phyloP scores from a whole-genome alignment of 2,797 vertebrate species.

The Lagorchestes hirsutus region DNA sequence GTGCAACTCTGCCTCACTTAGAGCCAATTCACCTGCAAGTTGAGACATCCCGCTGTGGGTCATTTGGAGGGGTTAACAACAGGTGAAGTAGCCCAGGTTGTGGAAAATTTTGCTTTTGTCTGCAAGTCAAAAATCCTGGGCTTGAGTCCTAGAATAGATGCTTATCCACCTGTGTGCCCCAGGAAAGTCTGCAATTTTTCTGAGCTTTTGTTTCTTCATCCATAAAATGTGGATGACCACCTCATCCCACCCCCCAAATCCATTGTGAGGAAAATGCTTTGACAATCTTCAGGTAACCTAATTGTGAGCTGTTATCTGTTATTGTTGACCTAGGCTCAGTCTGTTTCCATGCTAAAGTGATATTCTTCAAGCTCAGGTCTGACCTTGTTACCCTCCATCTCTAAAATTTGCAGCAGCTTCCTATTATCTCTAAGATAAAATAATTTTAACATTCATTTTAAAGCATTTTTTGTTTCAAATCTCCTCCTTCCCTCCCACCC shows the following conservation, averaged over 20 bases:
- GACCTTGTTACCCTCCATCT: not conserved
- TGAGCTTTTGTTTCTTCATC: constrained; percentile 24
- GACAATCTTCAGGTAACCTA: not conserved
- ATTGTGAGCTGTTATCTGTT: not conserved
- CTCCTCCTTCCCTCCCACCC: not conserved
- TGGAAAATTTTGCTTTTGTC: not conserved
- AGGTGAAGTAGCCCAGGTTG: not conserved
- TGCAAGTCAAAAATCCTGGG: not conserved
- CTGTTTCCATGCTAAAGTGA: not conserved
- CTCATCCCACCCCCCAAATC: not conserved
- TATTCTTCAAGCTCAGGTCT: not conserved
- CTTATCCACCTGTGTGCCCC: constrained; percentile 26
- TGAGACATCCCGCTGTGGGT: not conserved
- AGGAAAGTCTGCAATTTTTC: not conserved
- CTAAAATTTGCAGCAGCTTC: not conserved
- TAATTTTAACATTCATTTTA: not conserved
- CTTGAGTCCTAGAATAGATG: constrained; percentile 2
- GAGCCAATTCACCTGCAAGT: not conserved
- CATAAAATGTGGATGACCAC: constrained; percentile 8
- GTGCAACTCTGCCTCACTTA: not conserved
- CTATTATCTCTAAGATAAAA: not conserved
- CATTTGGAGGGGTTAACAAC: not conserved
- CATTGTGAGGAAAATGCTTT: not conserved
- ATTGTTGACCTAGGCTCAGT: not conserved
- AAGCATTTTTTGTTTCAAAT: not conserved